These are phyloP conservation scores for Pseudopleuronectes americanus DNA, from an alignment of 2,797 vertebrate species.

Conservation along the genomic window DNA sequence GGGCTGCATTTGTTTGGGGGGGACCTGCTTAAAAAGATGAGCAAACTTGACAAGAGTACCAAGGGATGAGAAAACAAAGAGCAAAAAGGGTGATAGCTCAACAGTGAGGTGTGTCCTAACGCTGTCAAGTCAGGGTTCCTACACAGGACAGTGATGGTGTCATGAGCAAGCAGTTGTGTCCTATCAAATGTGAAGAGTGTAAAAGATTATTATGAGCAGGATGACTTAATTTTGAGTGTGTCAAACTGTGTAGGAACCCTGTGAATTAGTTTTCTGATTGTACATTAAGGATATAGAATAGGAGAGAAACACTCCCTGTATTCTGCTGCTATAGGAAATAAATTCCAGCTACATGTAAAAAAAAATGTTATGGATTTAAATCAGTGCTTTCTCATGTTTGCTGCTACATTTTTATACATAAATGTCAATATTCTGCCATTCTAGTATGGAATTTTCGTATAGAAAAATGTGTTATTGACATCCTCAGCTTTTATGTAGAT, in stretches of 20 bases:
- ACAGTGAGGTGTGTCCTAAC: slow-evolving; percentile 78
- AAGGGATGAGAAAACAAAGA: slow-evolving; percentile 50
- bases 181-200: too few species aligned
- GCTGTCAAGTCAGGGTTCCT: slow-evolving; percentile 67
- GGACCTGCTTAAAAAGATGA: slow-evolving; percentile 56
- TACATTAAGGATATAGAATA: slow-evolving; percentile 76
- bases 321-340: slow-evolving; percentile 93
- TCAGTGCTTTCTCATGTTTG: slow-evolving; percentile 92
- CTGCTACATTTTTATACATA: slow-evolving; percentile 92
- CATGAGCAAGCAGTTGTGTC: background rate
- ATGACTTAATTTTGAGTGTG: slow-evolving; percentile 3
- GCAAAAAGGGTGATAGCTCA: slow-evolving; percentile 84
- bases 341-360: slow-evolving; percentile 88
- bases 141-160: slow-evolving; percentile 6
- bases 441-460: slow-evolving; percentile 95
- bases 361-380: slow-evolving; percentile 73
- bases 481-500: slow-evolving; percentile 85
- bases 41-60: slow-evolving; percentile 79
- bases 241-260: slow-evolving; percentile 50
- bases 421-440: slow-evolving; percentile 95
- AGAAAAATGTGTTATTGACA: slow-evolving; percentile 95
- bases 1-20: slow-evolving; percentile 79
- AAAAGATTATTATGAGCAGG: too few species aligned
- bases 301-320: slow-evolving; percentile 85
- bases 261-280: slow-evolving; percentile 85